These are phyloP conservation scores for Barbus barbus DNA, from an alignment of 2,113 vertebrate genomes.

Conservation along the genomic window DNA sequence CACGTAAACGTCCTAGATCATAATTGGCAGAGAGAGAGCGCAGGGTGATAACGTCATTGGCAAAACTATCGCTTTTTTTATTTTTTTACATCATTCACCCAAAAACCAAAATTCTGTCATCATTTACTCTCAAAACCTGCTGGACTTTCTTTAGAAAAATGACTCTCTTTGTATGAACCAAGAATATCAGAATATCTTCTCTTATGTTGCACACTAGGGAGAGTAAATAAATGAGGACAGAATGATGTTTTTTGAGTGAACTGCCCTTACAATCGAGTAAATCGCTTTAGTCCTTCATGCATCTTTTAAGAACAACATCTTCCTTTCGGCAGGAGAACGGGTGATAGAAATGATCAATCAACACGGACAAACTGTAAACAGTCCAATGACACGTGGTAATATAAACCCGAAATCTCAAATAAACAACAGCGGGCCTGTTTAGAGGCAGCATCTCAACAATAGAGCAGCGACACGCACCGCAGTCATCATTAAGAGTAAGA, in stretches of 20 bases:
- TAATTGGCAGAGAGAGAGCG: not conserved
- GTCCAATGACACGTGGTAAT: constrained; percentile 78
- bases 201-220: not conserved
- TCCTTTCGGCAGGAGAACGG: constrained; percentile 42
- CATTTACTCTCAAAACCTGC: not conserved
- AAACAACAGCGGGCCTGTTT: constrained; percentile 78
- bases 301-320: not conserved
- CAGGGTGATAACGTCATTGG: constrained; percentile 25
- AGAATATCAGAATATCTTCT: not conserved
- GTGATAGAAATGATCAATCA: constrained; percentile 78
- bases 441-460: constrained; percentile 75
- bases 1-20: not conserved
- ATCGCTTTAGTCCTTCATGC: not conserved
- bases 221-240: not conserved
- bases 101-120: not conserved
- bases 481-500: constrained; percentile 80
- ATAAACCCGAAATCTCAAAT: constrained; percentile 85
- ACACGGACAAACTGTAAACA: constrained; percentile 77
- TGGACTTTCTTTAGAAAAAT: not conserved
- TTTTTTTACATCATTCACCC: not conserved
- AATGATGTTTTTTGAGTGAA: not conserved
- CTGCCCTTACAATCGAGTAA: not conserved
- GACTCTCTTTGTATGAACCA: not conserved
- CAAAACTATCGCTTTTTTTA: not conserved
- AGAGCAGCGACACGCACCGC: constrained; percentile 77